Evolutionary conservation across 2,888 invertebrate genomes (phyloP), one percentile per base, ranked within the genome.

Genomic region (Zootermopsis nevadensis): DNA sequence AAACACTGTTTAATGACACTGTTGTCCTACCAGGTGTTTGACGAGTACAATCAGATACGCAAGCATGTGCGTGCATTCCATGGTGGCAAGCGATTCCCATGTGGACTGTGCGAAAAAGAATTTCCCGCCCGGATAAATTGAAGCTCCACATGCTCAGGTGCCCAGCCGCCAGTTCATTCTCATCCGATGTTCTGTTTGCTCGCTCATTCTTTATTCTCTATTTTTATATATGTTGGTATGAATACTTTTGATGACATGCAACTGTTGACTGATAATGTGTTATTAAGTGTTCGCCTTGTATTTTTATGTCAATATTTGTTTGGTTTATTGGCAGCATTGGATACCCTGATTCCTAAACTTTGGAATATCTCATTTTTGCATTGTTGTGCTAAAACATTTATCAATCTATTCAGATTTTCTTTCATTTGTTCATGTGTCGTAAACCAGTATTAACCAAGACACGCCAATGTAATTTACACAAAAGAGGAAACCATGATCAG

Each of bases 51-150:
- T 82, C 88, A 88, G 84, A 88, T 91, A 48, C 88, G 91, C 27
- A 91, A 91, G 85, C 91, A 91, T 87, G 90, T 91, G 84, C 88
- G 90, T 79, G 89, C 90, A 10, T 90, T 91, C 86, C 91, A 91
- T 87, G 89, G 90, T 12, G 89, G 89, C 79, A 88, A 89, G 81
- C 87, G 89, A 82, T 91, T 89, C 86, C 88, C 88, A 3, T 91
- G 91, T 86, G 87, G 88, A 15, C 88, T 89, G 66, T 91, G 91
- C 86, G 88, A 89, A 53, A 91, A 91, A 86, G 88, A 89, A 48
- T 91, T 91, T 86, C 91, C 8, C 88, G 91, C 38, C 88, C 89
- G 22, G 91, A 91, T 87, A 92, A 91, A 85, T 87, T 91, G 38
- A 90, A 90, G 84, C 88, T 91, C 69, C 92, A 92, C 87, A 89